Evolutionary conservation across 2,888 invertebrate species (phyloP), one percentile per base, ranked within the genome.

Genomic region (Diploptera punctata): DNA sequence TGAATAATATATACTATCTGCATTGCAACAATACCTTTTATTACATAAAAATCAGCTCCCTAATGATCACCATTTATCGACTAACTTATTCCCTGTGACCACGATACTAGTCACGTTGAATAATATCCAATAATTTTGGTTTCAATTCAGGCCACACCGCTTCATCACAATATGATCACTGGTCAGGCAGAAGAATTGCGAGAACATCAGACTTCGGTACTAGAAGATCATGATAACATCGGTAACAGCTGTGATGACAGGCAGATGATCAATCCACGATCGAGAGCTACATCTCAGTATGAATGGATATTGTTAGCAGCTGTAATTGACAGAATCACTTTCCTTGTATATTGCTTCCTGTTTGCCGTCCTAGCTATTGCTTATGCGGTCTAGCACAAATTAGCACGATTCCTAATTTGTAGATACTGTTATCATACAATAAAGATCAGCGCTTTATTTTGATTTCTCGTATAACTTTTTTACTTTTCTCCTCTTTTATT

Each of bases 251-350:
- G 79, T 7, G 83, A 83, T 49, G 83, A 84, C 67, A 81, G 82
- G 70, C 83, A 83, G 49, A 81, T 83, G 44, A 80, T 81, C 43
- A 18, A 33, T 31, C 43, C 26, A n/a, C 52, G 60, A 18, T 16
- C 67, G 31, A 29, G 52, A 21, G 73, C 81, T 1, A 76, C 74
- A 3, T 70, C 73, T 21, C 84, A 86, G 43, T 60, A 71, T 24
- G 90, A 90, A 78, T 91, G 90, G 90, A 81, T 87, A n/a, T 80
- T 89, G n/a, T 78, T 90, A 60, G 90, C 89, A 31, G 87, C 87
- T 1, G 87, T 88, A 7, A 84, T 91, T 70, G 90, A 91, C 81
- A 85, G 90, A 67, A 79, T 89, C 65, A 84, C 85, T 3, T 90
- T 90, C 77, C 74, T 88, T 52, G 77, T 86, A 65, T 90, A 89